phyloP scores from a whole-genome alignment of 2,888 invertebrate species.

The Dicyrtomina minuta region DNA sequence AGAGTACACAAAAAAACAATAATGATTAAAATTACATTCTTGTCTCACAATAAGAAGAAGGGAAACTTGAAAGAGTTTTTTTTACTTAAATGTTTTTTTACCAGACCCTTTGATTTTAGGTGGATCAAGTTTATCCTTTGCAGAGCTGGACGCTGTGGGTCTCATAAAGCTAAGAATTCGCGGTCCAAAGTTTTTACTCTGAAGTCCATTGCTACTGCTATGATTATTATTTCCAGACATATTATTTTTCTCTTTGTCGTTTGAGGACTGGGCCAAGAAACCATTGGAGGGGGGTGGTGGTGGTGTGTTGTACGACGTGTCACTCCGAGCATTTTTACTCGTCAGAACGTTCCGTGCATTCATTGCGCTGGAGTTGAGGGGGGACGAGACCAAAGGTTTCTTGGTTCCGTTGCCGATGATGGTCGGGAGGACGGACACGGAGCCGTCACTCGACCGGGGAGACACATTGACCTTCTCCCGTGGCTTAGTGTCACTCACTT shows the following conservation, averaged over 20 bases:
- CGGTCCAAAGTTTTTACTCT: conserved; percentile 42
- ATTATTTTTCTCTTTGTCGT: conserved; percentile 60
- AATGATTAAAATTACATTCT: too few species aligned
- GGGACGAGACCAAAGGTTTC: conserved; percentile 11
- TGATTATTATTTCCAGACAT: conserved; percentile 60
- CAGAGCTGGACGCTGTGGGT: conserved; percentile 80
- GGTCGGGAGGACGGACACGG: conserved; percentile 14
- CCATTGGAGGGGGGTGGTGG: not conserved
- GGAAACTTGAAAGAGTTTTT: too few species aligned
- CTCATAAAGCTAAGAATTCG: conserved; percentile 73
- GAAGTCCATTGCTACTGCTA: conserved; percentile 54
- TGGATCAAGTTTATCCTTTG: conserved; percentile 63
- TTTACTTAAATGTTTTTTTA: conserved; percentile 42
- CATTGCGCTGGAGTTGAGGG: conserved; percentile 6
- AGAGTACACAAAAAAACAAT: too few species aligned
- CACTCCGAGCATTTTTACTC: conserved; percentile 15
- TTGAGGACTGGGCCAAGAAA: conserved; percentile 30
- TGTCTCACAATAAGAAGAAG: too few species aligned
- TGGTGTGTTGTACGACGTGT: conserved; percentile 57
- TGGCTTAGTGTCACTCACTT: conserved; percentile 60
- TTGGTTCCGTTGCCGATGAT: conserved; percentile 27
- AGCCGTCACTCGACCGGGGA: conserved; percentile 57
- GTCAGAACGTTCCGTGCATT: conserved; percentile 23
- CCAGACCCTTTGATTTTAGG: conserved; percentile 29
- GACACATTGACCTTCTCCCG: conserved; percentile 55